Conservation (phyloP, 2,888 invertebrate genomes). For the Byasa hedistus region DNA sequence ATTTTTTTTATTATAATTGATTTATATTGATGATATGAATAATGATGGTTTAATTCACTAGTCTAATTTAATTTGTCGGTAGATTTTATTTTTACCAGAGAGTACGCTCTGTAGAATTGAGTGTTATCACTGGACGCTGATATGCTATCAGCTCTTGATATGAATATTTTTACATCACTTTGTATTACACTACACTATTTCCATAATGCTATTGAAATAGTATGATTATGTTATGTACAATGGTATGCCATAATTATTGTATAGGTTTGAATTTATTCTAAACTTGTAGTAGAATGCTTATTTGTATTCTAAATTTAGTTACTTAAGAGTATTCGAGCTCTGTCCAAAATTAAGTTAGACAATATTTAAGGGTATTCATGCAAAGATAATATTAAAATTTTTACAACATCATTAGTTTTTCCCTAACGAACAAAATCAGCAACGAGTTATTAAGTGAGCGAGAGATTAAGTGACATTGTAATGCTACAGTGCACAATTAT, state of each 20-base stretch:
- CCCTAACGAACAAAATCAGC: no score
- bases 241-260: conserved; percentile 32
- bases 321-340: conserved; percentile 32
- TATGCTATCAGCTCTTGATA: conserved; percentile 63
- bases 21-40: not conserved
- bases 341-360: conserved; percentile 32
- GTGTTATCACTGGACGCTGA: conserved; percentile 56
- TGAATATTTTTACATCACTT: conserved; percentile 57
- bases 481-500: no score
- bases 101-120: conserved; percentile 43
- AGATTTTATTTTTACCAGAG: conserved; percentile 33
- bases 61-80: conserved; percentile 9
- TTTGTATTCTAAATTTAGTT: conserved; percentile 32
- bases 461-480: no score
- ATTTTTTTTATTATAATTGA: not conserved
- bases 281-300: conserved; percentile 30
- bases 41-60: conserved; percentile 5
- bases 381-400: conserved; percentile 2
- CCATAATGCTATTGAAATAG: conserved; percentile 35
- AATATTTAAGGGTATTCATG: conserved; percentile 26
- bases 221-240: conserved; percentile 32
- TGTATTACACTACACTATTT: conserved; percentile 38
- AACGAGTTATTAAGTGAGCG: no score
- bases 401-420: not conserved
- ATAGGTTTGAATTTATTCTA: conserved; percentile 29